Evolutionary conservation across 1,140 invertebrate species (phyloP), one percentile per base, ranked within the genome.

Genomic region (Anastatus disparis): DNA sequence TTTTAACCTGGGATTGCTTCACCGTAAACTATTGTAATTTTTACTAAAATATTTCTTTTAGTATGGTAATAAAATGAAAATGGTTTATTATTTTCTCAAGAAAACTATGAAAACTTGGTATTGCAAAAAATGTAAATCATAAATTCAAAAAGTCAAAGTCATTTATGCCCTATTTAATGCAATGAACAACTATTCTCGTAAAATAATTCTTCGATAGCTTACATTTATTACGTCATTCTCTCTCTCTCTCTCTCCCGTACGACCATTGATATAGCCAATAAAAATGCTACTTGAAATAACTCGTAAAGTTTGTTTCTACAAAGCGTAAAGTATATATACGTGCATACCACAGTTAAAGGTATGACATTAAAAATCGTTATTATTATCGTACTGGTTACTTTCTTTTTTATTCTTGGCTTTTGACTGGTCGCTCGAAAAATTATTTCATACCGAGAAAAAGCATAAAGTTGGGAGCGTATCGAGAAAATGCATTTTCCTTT

Each of bases 381-480:
- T 35, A 56, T 56, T 56, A 56, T 56, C 29, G 52, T n/a, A 13
- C 50, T 44, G n/a, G n/a, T n/a, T n/a, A n/a, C n/a, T n/a, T n/a
- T n/a, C n/a, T n/a, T n/a, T n/a, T n/a, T n/a, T n/a, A n/a, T 17
- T 17, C 42, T 44, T n/a, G 10, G n/a, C n/a, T n/a, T n/a, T n/a
- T n/a, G n/a, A n/a, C n/a, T n/a, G n/a, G 12, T 4, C 7, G 42
- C 42, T 12, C 42, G 42, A n/a, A 44, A 44, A 44, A 44, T 17
- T 7, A 44, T 35, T 44, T 44, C n/a, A n/a, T n/a, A n/a, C n/a
- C n/a, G n/a, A n/a, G 24, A 58, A 38, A 22, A 40, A 24, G 55
- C 55, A 35, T 40, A 35, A 58, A 58, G 55, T 40, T 17, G 55
- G 22, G n/a, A 12, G n/a, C 29, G 29, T 12, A 56, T 56, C 29